Conservation (phyloP, 2,888 invertebrate species). For the Folsomia manolachei region DNA sequence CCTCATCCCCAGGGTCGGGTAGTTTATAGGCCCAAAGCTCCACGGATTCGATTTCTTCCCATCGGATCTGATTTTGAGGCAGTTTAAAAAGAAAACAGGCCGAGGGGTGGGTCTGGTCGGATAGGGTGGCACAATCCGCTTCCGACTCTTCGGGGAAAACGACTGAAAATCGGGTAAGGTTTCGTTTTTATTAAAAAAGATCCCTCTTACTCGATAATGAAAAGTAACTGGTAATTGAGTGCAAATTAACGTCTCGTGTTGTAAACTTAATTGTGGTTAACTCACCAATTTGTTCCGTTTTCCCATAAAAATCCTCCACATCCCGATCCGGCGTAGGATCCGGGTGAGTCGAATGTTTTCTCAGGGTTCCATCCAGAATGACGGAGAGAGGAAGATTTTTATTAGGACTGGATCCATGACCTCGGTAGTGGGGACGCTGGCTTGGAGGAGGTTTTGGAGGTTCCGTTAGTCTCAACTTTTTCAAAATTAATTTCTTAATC, state of each 20-base stretch:
- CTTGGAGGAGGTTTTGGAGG: slow-evolving; percentile 55
- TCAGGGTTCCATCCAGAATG: slow-evolving; percentile 67
- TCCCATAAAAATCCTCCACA: slow-evolving; percentile 75
- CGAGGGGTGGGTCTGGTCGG: neutral
- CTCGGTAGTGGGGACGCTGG: too few species aligned
- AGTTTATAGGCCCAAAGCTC: slow-evolving; percentile 77
- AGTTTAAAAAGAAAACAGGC: slow-evolving; percentile 64
- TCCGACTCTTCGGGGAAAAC: slow-evolving; percentile 73
- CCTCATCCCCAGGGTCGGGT: slow-evolving; percentile 60
- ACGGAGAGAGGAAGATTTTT: slow-evolving; percentile 67
- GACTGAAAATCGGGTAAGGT: too few species aligned
- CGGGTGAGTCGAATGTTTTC: slow-evolving; percentile 58
- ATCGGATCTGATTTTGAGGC: slow-evolving; percentile 70
- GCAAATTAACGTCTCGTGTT: too few species aligned
- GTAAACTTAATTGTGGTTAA: too few species aligned
- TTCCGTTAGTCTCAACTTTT: slow-evolving; percentile 72
- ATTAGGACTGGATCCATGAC: too few species aligned
- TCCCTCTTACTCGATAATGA: too few species aligned
- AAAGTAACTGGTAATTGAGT: too few species aligned
- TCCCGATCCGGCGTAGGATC: slow-evolving; percentile 60
- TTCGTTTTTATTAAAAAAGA: too few species aligned
- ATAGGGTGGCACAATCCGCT: slow-evolving; percentile 9
- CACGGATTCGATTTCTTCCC: slow-evolving; percentile 68
- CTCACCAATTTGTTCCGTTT: slow-evolving; percentile 79
- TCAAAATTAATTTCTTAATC: slow-evolving; percentile 79